phyloP scores from a whole-genome alignment of 64 coral and sea anemone species.

The Montipora sp. region DNA sequence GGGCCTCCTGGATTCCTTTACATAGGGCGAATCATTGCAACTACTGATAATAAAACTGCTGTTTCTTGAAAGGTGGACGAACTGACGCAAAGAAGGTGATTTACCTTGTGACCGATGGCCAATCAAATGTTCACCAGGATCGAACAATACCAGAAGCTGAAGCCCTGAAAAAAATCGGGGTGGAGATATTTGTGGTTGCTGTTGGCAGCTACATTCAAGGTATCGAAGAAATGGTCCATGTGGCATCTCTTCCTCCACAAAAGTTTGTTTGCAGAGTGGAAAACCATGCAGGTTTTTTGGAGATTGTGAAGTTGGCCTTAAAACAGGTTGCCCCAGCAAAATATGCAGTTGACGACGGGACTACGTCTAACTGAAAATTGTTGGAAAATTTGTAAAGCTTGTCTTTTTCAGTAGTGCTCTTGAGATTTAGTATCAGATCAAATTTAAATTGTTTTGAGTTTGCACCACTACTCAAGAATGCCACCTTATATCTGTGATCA shows the following conservation, averaged over 20 bases:
- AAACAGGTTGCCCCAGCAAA: not conserved
- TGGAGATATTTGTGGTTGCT: slow-evolving; percentile 55
- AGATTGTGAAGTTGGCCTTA: slow-evolving; percentile 7
- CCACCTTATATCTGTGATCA: no score
- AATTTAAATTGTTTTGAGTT: no score
- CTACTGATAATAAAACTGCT: no score
- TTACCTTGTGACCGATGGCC: slow-evolving; percentile 55
- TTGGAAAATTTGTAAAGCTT: no score
- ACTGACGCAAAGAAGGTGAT: not conserved
- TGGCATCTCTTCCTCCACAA: slow-evolving; percentile 13
- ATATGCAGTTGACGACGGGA: no score
- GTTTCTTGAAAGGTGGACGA: no score
- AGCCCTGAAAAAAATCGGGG: slow-evolving; percentile 24
- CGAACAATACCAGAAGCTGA: slow-evolving; percentile 30
- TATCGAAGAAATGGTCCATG: slow-evolving; percentile 33
- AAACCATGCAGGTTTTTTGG: slow-evolving; percentile 4
- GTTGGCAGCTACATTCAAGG: slow-evolving; percentile 46
- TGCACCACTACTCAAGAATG: no score
- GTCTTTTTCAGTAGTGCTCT: no score
- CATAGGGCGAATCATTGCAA: no score
- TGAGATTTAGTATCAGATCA: no score
- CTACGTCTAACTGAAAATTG: no score
- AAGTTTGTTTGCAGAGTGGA: slow-evolving; percentile 33
- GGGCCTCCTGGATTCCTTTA: no score
- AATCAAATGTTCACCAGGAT: slow-evolving; percentile 21